phyloP scores from a whole-genome alignment of 2,888 invertebrate species.

The Caenorhabditis auriculariae region DNA sequence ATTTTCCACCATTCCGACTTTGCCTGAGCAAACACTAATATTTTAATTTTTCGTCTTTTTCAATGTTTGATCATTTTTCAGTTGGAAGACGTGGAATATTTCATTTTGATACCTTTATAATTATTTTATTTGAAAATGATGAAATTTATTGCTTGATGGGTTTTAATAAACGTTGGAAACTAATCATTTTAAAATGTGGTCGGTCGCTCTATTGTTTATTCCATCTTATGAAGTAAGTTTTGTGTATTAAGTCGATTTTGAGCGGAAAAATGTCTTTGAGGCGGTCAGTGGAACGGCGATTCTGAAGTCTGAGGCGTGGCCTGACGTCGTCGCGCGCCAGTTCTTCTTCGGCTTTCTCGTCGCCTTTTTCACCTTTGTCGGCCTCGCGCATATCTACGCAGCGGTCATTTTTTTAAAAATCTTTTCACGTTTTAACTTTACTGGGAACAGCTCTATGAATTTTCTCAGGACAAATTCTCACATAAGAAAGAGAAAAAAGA shows the following conservation, averaged over 20 bases:
- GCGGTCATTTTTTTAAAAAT: conserved; percentile 4
- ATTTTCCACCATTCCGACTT: background rate
- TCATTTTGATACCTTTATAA: background rate
- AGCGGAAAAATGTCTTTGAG: no score
- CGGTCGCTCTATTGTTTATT: no score
- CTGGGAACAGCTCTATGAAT: background rate
- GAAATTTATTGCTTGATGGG: no score
- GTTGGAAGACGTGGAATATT: conserved; percentile 4
- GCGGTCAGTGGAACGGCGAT: conserved; percentile 10
- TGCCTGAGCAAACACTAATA: conserved; percentile 2
- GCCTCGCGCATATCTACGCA: conserved; percentile 4
- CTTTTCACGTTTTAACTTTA: conserved; percentile 3
- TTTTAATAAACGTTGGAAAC: no score
- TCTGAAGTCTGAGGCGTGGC: conserved; percentile 1
- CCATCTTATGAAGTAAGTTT: no score
- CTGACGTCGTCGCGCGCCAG: conserved; percentile 9
- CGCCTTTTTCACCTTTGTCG: conserved; percentile 1
- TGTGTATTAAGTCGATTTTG: no score
- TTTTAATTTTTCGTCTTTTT: background rate
- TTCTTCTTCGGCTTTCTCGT: conserved; percentile 7
- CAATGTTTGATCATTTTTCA: conserved; percentile 8
- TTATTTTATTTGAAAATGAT: background rate
- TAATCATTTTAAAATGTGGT: no score
- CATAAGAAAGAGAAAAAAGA: conserved; percentile 3
- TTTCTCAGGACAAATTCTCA: background rate